phyloP scores from a whole-genome alignment of 2,888 invertebrate genomes.

The Trissolcus japonicus region DNA sequence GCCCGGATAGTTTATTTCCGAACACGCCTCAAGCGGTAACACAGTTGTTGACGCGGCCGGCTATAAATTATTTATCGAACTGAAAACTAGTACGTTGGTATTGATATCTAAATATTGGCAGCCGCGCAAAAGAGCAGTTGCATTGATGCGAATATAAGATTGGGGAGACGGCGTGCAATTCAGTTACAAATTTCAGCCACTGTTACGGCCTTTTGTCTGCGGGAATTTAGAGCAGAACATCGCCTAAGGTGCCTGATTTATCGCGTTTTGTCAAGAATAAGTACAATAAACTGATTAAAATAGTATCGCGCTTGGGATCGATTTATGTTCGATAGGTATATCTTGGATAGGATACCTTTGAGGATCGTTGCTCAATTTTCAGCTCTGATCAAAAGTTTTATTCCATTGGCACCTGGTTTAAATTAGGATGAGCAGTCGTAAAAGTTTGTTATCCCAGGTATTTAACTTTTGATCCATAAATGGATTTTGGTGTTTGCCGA shows the following conservation, averaged over 20 bases:
- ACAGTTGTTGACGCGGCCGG: conserved; percentile 40
- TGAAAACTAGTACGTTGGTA: conserved; percentile 18
- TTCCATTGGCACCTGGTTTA: conserved; percentile 25
- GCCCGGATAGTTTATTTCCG: conserved; percentile 33
- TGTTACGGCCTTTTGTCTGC: conserved; percentile 17
- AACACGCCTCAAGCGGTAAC: conserved; percentile 43
- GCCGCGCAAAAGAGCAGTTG: conserved; percentile 38
- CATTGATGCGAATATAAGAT: conserved; percentile 25
- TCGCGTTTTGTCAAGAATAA: conserved; percentile 2
- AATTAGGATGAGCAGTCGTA: conserved; percentile 27
- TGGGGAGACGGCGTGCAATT: conserved; percentile 22
- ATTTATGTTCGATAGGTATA: conserved; percentile 19
- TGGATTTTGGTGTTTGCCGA: neutral
- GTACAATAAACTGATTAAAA: conserved; percentile 13
- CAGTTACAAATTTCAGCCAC: conserved; percentile 41
- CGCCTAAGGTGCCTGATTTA: conserved; percentile 28
- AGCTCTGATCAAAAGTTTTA: conserved; percentile 3
- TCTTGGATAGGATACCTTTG: too few species aligned
- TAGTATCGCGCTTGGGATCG: conserved; percentile 8
- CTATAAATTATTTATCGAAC: conserved; percentile 50
- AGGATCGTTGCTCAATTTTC: neutral
- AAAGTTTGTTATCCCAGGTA: conserved; percentile 4
- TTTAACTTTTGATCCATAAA: conserved; percentile 4
- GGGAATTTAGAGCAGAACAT: conserved; percentile 2
- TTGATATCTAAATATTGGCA: conserved; percentile 55